Evolutionary conservation across 1,140 invertebrate genomes (phyloP).

Genomic region (Stratiolaelaps scimitus): DNA sequence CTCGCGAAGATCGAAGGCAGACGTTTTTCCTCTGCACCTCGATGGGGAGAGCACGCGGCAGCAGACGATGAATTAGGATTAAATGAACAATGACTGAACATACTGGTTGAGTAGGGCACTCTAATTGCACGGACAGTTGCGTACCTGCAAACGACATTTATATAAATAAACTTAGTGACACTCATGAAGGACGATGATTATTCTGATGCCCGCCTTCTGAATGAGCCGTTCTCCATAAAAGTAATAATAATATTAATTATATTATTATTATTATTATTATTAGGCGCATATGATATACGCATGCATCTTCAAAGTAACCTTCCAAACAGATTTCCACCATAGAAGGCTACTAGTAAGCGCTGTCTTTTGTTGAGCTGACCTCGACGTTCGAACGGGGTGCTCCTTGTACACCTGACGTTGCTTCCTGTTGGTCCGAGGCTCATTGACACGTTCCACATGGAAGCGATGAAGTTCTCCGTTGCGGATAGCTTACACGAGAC

Average conservation of each 20-base stretch:
- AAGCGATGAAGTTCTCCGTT: background rate
- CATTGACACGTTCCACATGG: constrained; percentile 7
- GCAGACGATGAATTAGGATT: background rate
- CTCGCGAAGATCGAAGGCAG: background rate
- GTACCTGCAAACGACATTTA: constrained; percentile 4
- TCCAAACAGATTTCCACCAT: too few species aligned
- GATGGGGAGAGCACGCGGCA: background rate
- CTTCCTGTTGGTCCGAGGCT: background rate
- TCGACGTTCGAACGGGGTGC: background rate
- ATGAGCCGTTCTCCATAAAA: too few species aligned
- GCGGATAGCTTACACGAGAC: background rate
- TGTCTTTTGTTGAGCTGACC: constrained; percentile 1
- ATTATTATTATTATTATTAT: too few species aligned
- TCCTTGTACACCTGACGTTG: background rate
- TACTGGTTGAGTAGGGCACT: background rate
- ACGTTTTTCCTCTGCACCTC: background rate
- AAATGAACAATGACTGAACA: background rate
- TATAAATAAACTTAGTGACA: too few species aligned
- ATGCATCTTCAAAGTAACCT: too few species aligned
- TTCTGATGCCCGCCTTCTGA: too few species aligned
- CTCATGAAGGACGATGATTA: too few species aligned
- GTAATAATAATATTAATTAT: too few species aligned
- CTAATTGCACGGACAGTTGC: background rate
- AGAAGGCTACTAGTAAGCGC: too few species aligned
- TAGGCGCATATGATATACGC: too few species aligned